Evolutionary conservation across 2,888 invertebrate species (phyloP).

Genomic region (Poecilus cupreus): DNA sequence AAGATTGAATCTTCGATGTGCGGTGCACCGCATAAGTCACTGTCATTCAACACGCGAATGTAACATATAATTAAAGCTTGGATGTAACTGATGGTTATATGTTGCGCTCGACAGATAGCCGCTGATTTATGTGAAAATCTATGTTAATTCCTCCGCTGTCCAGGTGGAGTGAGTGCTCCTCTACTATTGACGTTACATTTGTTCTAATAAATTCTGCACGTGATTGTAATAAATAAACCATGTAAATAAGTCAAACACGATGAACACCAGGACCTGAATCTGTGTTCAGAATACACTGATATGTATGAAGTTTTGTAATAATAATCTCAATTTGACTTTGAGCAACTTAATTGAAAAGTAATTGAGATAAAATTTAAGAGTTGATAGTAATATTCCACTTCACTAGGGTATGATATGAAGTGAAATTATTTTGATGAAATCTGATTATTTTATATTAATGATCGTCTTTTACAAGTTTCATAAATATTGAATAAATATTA

Average conservation of each 20-base stretch:
- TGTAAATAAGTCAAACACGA: neutral
- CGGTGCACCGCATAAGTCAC: constrained; percentile 7
- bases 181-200: constrained; percentile 1
- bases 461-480: too few species aligned
- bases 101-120: constrained; percentile 1
- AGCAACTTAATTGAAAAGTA: neutral
- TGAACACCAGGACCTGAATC: neutral
- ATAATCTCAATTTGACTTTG: neutral
- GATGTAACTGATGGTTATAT: neutral
- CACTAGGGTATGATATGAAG: neutral
- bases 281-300: neutral
- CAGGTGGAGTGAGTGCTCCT: neutral
- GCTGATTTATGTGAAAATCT: constrained; percentile 30
- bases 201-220: neutral
- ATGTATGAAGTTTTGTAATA: neutral
- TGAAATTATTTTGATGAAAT: too few species aligned
- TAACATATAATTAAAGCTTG: constrained; percentile 20
- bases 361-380: neutral
- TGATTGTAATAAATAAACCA: constrained; percentile 19
- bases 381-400: constrained; percentile 12
- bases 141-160: neutral
- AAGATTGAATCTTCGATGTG: neutral
- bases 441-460: too few species aligned
- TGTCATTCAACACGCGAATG: neutral
- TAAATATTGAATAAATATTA: too few species aligned